phyloP scores from a whole-genome alignment of 2,888 invertebrate species.

The Plagodis dolabraria region DNA sequence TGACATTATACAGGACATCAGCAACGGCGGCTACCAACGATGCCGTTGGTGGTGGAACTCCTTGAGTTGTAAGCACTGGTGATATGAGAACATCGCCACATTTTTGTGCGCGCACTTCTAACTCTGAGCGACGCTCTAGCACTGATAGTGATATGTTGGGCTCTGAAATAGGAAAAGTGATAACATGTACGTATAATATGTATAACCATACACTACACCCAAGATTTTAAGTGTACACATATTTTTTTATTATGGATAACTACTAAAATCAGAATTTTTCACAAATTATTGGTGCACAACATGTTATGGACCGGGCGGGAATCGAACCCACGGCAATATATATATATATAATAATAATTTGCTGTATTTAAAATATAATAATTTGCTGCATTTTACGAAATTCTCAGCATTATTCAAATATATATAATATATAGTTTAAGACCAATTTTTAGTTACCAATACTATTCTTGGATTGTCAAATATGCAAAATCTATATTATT shows the following conservation, averaged over 20 bases:
- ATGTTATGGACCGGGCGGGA: too few species aligned
- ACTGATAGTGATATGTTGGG: constrained; percentile 68
- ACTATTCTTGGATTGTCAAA: too few species aligned
- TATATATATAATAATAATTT: too few species aligned
- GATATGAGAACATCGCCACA: constrained; percentile 55
- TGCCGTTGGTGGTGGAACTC: constrained; percentile 57
- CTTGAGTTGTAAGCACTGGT: constrained; percentile 35
- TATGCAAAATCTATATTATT: too few species aligned
- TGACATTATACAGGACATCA: constrained; percentile 64
- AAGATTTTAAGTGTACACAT: too few species aligned
- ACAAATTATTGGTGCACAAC: too few species aligned
- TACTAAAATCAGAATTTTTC: too few species aligned
- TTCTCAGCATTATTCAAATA: neutral
- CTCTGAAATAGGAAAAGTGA: constrained; percentile 51
- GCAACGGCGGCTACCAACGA: constrained; percentile 59
- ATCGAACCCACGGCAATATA: too few species aligned
- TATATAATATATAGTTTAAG: neutral
- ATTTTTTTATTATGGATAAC: too few species aligned
- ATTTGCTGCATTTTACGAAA: neutral
- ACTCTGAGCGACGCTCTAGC: constrained; percentile 65
- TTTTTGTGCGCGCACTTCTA: constrained; percentile 73
- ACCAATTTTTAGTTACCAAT: too few species aligned
- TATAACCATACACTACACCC: too few species aligned
- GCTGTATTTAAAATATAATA: neutral
- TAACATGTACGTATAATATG: too few species aligned